Evolutionary conservation across 2,888 invertebrate genomes (phyloP).

Genomic region (Polietes domitor): DNA sequence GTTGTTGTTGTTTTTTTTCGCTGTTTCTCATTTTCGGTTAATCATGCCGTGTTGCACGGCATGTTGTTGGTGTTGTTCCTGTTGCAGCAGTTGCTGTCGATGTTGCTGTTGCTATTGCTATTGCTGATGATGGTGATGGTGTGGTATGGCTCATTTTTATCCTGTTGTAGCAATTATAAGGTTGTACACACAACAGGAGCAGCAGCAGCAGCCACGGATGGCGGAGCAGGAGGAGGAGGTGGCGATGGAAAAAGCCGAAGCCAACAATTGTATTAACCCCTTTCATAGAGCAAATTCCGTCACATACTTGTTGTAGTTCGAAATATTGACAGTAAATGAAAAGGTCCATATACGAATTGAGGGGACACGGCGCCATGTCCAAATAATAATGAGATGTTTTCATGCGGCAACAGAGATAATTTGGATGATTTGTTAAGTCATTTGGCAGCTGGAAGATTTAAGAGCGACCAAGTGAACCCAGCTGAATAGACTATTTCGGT

Average conservation of each 20-base stretch:
- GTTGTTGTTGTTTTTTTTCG: not conserved
- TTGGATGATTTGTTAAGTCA: too few species aligned
- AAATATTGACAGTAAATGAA: too few species aligned
- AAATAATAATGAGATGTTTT: too few species aligned
- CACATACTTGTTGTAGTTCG: not conserved
- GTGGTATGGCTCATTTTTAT: constrained; percentile 59
- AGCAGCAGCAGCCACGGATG: constrained; percentile 24
- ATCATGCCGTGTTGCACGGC: constrained; percentile 67
- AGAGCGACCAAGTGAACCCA: too few species aligned
- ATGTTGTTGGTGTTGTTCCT: constrained; percentile 48
- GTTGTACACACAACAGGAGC: constrained; percentile 50
- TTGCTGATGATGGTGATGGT: constrained; percentile 42
- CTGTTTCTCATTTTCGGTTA: constrained; percentile 59
- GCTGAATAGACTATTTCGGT: too few species aligned
- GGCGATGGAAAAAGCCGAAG: constrained; percentile 41
- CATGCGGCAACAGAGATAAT: too few species aligned
- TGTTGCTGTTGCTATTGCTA: constrained; percentile 34
- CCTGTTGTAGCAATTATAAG: constrained; percentile 67
- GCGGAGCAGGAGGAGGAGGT: too few species aligned
- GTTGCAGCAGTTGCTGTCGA: constrained; percentile 21
- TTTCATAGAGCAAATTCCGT: constrained; percentile 8
- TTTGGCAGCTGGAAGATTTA: too few species aligned
- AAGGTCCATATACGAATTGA: too few species aligned
- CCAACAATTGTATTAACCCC: constrained; percentile 54
- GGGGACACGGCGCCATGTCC: too few species aligned